A percentile compares a stretch with the other conserved stretches of the same genome.
Evolutionary conservation across 2,797 vertebrate species (phyloP).

Genomic region (Notolabrus celidotus): DNA sequence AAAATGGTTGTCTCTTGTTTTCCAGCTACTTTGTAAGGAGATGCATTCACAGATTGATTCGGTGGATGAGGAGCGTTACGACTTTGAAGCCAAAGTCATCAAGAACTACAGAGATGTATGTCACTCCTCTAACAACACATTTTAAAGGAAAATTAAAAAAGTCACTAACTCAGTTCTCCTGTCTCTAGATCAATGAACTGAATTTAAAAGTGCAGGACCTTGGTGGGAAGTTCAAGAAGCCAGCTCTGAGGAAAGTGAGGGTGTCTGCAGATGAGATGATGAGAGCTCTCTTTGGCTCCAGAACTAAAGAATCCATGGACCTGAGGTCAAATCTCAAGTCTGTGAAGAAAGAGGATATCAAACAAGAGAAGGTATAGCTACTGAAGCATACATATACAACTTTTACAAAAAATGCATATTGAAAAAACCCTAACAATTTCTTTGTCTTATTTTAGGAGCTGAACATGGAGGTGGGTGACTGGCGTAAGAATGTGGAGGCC

Average conservation of each 20-base stretch:
- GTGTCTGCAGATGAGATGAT: constrained; percentile 85
- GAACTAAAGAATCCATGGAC: constrained; percentile 81
- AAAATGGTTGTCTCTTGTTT: neutral
- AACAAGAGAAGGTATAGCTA: constrained; percentile 79
- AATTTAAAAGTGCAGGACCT: constrained; percentile 81
- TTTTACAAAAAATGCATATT: neutral
- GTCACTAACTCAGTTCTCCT: constrained; percentile 9
- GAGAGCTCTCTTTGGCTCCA: constrained; percentile 80
- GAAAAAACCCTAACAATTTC: neutral
- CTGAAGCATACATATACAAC: neutral
- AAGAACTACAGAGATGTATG: constrained; percentile 82
- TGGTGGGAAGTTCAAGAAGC: constrained; percentile 84
- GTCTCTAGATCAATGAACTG: constrained; percentile 74
- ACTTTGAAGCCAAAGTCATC: constrained; percentile 78
- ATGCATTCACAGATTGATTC: constrained; percentile 71
- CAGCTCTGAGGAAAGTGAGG: constrained; percentile 80
- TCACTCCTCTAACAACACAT: neutral
- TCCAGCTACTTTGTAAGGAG: constrained; percentile 77
- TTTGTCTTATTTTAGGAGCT: constrained; percentile 63
- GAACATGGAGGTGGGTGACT: constrained; percentile 80
- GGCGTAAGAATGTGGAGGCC: constrained; percentile 85
- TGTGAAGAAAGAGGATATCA: constrained; percentile 83
- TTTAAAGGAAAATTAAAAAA: constrained; percentile 1
- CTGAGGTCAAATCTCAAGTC: constrained; percentile 83
- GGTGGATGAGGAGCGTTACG: constrained; percentile 81